These are phyloP conservation scores for Clamator glandarius DNA, from an alignment of 2,797 vertebrate species.

Conservation along the genomic window DNA sequence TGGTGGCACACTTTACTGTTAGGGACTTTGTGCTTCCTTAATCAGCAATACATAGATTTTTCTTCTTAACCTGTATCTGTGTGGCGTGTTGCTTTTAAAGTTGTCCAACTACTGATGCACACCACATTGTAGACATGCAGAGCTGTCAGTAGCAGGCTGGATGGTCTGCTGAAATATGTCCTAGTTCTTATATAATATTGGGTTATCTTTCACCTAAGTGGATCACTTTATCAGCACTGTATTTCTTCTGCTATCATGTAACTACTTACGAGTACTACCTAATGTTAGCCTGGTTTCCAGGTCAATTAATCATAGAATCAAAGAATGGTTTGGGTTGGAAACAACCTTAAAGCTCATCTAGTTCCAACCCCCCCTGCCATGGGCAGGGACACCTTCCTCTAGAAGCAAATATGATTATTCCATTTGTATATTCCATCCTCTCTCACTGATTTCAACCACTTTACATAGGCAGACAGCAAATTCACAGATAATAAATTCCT, in stretches of 20 bases:
- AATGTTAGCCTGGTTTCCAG: neutral
- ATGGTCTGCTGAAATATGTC: neutral
- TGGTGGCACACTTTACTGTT: neutral
- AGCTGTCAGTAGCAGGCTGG: neutral
- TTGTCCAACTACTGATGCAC: neutral
- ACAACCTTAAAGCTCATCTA: too few species aligned
- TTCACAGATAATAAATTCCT: neutral
- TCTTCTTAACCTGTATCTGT: neutral
- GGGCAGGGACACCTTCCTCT: too few species aligned
- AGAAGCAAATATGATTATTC: neutral
- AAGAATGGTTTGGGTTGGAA: too few species aligned
- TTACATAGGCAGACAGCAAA: neutral
- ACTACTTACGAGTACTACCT: neutral
- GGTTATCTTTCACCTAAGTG: neutral
- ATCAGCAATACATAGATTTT: neutral
- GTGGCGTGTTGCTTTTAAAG: neutral
- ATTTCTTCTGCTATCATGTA: neutral
- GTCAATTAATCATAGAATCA: neutral
- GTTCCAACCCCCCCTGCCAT: too few species aligned
- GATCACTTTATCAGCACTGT: neutral
- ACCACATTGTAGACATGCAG: neutral
- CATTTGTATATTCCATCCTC: neutral
- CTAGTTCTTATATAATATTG: neutral
- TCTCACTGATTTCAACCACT: neutral
- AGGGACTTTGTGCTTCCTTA: neutral